These are phyloP conservation scores for Rhyacophila evoluta DNA, from an alignment of 2,888 invertebrate species.

Conservation along the genomic window DNA sequence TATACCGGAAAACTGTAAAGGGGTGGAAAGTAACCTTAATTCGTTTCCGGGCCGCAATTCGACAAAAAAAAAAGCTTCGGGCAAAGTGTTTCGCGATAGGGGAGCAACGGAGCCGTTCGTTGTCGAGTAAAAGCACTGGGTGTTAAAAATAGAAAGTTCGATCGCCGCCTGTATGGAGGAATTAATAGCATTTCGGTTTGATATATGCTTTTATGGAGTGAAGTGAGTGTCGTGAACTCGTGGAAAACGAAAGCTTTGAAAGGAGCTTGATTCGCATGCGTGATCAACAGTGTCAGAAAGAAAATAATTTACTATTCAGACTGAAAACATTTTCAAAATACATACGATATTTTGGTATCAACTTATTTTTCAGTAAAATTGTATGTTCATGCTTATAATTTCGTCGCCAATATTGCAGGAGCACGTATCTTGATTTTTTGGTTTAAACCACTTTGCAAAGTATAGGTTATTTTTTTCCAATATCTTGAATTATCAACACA, in stretches of 20 bases:
- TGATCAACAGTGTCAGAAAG: too few relatives aligned
- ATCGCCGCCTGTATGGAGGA: neutral
- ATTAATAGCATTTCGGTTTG: neutral
- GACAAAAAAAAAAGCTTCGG: neutral
- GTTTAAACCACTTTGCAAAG: too few relatives aligned
- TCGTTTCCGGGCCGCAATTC: conserved; percentile 2
- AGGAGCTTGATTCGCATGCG: too few relatives aligned
- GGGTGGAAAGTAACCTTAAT: conserved; percentile 1
- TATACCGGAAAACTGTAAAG: neutral
- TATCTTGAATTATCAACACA: too few relatives aligned
- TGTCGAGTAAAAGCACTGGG: neutral
- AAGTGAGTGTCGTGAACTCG: neutral
- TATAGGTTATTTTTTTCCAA: too few relatives aligned
- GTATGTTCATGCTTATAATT: too few relatives aligned
- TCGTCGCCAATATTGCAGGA: too few relatives aligned
- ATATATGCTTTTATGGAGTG: neutral
- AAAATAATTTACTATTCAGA: too few relatives aligned
- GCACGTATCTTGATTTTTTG: too few relatives aligned
- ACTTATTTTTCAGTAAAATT: too few relatives aligned
- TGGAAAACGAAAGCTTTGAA: neutral
- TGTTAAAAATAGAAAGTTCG: conserved; percentile 19
- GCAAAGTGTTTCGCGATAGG: neutral
- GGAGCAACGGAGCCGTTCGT: neutral
- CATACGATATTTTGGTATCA: too few relatives aligned
- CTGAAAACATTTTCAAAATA: too few relatives aligned